Evolutionary conservation across 2,113 vertebrate species (phyloP), one percentile per base, ranked within the genome.

Genomic region (Eulacestoma nigropectus): DNA sequence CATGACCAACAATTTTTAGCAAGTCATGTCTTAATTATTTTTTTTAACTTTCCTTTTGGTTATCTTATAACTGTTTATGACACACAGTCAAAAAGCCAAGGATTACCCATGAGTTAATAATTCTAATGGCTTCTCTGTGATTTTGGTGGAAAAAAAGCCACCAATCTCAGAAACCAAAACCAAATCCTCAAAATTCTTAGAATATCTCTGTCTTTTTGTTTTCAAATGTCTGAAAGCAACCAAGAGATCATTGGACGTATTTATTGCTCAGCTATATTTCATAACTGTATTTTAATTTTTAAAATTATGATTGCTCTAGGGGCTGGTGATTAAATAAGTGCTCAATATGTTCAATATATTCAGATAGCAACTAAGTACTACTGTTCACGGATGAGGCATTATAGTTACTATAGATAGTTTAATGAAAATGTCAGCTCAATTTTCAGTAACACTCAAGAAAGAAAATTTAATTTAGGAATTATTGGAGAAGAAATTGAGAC

Each of bases 371-470:
- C 65, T 79, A 87, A 69, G 63, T 50, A 35, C 62, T 62, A 2
- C 37, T 80, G 75, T 62, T 94, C 79, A 83, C 0, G 0, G 57
- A 85, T 50, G 79, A 92, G 50, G 16, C 50, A 73, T 80, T 90
- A 53, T 46, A 68, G 72, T 90, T 88, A 63, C 79, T 84, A 42
- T 39, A 76, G 57, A 69, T 49, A 95, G 82, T 77, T 80, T 86
- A 90, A 90, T 83, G 85, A 92, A 93, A 95, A 90, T 86, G 50
- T 80, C 79, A 90, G 42, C 59, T 93, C 63, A 74, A 64, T 93
- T 92, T 79, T 92, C 79, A 65, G 53, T 69, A 76, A n/a, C n/a
- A 62, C 27, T 46, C 79, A 62, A 85, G 83, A 88, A 88, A 84
- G 75, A 77, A 94, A 95, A 95, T 57, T 90, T 20, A 90, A 65